These are phyloP conservation scores for Palloptera scutellata DNA, from an alignment of 2,888 invertebrate genomes.

Conservation along the genomic window DNA sequence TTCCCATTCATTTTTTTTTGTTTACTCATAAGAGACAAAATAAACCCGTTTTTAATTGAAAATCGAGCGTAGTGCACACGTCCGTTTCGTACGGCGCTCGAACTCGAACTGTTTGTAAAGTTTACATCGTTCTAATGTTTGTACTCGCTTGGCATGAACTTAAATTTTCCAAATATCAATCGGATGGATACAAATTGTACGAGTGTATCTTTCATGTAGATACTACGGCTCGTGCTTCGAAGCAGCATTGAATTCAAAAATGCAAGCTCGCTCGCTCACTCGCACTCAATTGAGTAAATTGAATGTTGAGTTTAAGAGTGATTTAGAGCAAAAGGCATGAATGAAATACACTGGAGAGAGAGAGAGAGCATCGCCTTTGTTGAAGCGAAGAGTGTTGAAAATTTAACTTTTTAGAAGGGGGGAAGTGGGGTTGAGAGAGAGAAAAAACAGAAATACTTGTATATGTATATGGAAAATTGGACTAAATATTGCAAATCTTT, in stretches of 20 bases:
- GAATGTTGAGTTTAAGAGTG: too few species aligned
- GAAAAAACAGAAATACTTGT: too few species aligned
- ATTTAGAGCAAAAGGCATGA: too few species aligned
- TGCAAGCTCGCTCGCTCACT: conserved; percentile 21
- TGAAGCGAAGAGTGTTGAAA: too few species aligned
- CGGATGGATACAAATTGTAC: background rate
- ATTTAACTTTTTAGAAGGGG: too few species aligned
- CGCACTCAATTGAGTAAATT: too few species aligned
- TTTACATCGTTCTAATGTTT: conserved; percentile 34
- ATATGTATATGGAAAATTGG: too few species aligned
- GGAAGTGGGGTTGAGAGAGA: too few species aligned
- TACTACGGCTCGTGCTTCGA: background rate
- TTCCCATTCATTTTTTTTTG: too few species aligned
- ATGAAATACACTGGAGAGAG: too few species aligned
- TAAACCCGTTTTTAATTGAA: conserved; percentile 46
- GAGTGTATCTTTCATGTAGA: background rate
- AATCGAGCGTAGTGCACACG: conserved; percentile 57
- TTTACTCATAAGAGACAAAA: conserved; percentile 32
- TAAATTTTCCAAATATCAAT: background rate
- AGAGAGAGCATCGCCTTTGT: background rate
- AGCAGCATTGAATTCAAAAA: background rate
- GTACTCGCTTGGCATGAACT: conserved; percentile 22
- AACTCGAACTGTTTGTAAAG: conserved; percentile 62
- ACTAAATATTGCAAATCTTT: too few species aligned
- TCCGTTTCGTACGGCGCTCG: conserved; percentile 61